Evolutionary conservation across 2,888 invertebrate species (phyloP), one percentile per base, ranked within the genome.

Genomic region (Liopterus haemorrhoidalis): DNA sequence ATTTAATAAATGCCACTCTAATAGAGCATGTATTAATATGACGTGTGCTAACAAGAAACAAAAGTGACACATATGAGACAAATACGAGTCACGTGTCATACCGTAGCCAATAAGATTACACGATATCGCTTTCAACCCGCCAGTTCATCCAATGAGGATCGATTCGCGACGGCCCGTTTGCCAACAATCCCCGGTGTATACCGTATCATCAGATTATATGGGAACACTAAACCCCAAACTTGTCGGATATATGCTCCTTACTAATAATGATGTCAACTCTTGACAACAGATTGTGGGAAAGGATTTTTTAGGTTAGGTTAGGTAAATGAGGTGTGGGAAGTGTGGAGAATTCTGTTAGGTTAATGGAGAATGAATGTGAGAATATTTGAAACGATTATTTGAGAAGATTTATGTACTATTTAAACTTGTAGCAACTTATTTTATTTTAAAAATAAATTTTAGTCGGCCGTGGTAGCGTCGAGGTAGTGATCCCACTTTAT

Each of bases 31-130:
- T n/a, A n/a, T n/a, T n/a, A n/a, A n/a, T n/a, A n/a, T n/a, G n/a
- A n/a, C n/a, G n/a, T n/a, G n/a, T n/a, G n/a, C n/a, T n/a, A n/a
- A n/a, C n/a, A n/a, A n/a, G n/a, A n/a, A n/a, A n/a, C n/a, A n/a
- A n/a, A n/a, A n/a, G n/a, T n/a, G n/a, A 15, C 30, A 5, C 11
- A 18, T 30, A 52, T 53, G 54, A 52, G 57, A 57, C 54, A 57
- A 59, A 61, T 55, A 55, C 49, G 70, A 69, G 74, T 76, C 77
- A 74, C 77, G 78, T 77, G 76, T 61, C 72, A 45, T 58, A 63
- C 69, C 75, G 72, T 67, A 68, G 67, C 75, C 72, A 75, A 77
- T 76, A 70, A 56, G 60, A 67, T 68, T 68, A 69, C 50, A 46
- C 44, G 45, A 47, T 40, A 21, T 30, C 48, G 45, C 53, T 57